Conservation (phyloP, 1,140 invertebrate species). For the Aphidius gifuensis region DNA sequence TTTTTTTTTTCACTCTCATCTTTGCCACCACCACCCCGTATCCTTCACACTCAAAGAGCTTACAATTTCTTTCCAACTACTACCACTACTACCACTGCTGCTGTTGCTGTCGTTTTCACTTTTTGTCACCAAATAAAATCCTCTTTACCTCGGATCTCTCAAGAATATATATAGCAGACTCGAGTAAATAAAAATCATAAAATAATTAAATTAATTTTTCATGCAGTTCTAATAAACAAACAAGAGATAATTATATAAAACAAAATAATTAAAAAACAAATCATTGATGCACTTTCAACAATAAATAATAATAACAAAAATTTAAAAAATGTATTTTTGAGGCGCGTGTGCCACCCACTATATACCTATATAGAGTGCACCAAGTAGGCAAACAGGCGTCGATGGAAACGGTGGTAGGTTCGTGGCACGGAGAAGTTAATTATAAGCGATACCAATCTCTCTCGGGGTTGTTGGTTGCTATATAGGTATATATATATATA, state of each 20-base stretch:
- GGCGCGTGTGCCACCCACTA: constrained; percentile 29
- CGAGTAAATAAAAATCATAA: too few species aligned
- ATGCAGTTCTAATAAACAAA: too few species aligned
- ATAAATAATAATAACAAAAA: too few species aligned
- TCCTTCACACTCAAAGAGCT: constrained; percentile 39
- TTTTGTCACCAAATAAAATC: constrained; percentile 10
- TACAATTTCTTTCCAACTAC: constrained; percentile 16
- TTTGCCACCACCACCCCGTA: constrained; percentile 23
- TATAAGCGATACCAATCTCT: constrained; percentile 57
- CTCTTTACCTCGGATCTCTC: not conserved
- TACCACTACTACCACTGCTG: constrained; percentile 23
- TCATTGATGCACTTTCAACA: too few species aligned
- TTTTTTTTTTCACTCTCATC: constrained; percentile 24
- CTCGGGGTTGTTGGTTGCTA: constrained; percentile 52
- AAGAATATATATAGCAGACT: too few species aligned
- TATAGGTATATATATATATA: constrained; percentile 25
- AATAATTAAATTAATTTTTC: too few species aligned
- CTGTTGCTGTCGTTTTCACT: constrained; percentile 20
- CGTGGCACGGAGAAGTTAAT: constrained; percentile 58
- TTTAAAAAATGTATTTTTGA: not conserved
- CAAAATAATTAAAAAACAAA: too few species aligned
- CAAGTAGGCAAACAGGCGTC: constrained; percentile 27
- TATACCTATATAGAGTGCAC: too few species aligned
- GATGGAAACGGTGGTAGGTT: constrained; percentile 51
- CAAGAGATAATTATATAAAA: too few species aligned